Evolutionary conservation across 2,797 vertebrate genomes (phyloP).

Genomic region (Choloepus didactylus): DNA sequence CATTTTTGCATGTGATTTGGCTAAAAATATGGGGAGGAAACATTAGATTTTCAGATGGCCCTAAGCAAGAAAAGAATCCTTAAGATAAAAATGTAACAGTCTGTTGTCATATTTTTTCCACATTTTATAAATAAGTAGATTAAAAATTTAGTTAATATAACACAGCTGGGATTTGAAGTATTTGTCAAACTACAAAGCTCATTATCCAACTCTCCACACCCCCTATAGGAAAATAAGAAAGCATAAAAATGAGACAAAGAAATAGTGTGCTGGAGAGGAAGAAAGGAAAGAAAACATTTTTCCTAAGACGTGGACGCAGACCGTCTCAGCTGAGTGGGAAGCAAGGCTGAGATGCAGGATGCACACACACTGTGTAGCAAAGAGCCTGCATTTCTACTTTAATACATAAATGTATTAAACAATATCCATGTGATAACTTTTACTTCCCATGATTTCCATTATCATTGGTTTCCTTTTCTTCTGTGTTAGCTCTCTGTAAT

Average conservation of each 20-base stretch:
- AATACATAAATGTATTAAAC: not conserved
- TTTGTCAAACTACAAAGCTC: not conserved
- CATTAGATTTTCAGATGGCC: not conserved
- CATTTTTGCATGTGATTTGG: not conserved
- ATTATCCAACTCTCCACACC: not conserved
- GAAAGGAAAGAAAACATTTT: not conserved
- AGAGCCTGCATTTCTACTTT: not conserved
- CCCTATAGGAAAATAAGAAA: too few species aligned
- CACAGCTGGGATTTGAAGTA: not conserved
- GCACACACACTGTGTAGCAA: not conserved
- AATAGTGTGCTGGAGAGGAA: not conserved
- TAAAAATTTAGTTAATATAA: not conserved
- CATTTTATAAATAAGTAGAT: not conserved
- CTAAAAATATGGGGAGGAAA: not conserved
- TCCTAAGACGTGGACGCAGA: not conserved
- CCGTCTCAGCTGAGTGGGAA: not conserved
- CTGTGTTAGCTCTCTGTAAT: not conserved
- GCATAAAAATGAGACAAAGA: not conserved
- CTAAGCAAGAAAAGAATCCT: not conserved
- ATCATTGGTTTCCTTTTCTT: not conserved
- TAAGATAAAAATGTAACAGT: not conserved
- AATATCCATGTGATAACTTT: not conserved
- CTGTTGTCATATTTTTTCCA: not conserved
- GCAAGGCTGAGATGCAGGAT: fast-evolving
- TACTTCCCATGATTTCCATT: not conserved